Conservation (phyloP, 2,797 vertebrate genomes). For the Anabacerthia variegaticeps region DNA sequence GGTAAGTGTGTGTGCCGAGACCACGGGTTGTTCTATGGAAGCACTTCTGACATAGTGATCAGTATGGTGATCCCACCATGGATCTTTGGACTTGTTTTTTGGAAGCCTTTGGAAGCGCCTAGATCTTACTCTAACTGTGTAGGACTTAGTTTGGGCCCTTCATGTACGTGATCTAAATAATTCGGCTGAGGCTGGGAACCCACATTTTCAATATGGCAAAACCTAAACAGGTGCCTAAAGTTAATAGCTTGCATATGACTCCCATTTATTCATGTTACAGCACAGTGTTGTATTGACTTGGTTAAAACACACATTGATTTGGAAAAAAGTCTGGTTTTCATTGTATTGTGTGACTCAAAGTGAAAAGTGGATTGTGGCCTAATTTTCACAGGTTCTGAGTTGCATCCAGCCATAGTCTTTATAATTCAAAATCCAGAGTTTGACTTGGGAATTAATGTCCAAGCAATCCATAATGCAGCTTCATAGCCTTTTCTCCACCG, state of each 20-base stretch:
- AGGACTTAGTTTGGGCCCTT: background rate
- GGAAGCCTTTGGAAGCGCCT: background rate
- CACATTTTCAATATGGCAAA: background rate
- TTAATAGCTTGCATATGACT: background rate
- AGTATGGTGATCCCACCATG: fast-evolving
- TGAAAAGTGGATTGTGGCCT: background rate
- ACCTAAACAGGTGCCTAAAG: background rate
- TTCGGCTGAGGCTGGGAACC: background rate
- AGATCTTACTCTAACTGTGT: background rate
- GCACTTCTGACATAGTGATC: background rate
- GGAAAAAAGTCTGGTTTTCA: background rate
- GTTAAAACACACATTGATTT: background rate
- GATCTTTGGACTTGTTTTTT: background rate
- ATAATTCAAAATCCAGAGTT: background rate
- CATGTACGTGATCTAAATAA: background rate
- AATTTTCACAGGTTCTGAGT: background rate
- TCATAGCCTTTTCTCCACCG: background rate
- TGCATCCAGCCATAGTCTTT: background rate
- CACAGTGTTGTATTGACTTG: background rate
- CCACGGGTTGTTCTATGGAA: background rate
- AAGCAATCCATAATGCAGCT: background rate
- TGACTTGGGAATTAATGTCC: background rate
- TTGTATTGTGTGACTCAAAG: background rate
- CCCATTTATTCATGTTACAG: background rate
- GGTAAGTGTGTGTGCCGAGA: background rate